Base-by-base conservation (phyloP, 2,888 invertebrate species). In the Cyrtodaria siliqua region DNA sequence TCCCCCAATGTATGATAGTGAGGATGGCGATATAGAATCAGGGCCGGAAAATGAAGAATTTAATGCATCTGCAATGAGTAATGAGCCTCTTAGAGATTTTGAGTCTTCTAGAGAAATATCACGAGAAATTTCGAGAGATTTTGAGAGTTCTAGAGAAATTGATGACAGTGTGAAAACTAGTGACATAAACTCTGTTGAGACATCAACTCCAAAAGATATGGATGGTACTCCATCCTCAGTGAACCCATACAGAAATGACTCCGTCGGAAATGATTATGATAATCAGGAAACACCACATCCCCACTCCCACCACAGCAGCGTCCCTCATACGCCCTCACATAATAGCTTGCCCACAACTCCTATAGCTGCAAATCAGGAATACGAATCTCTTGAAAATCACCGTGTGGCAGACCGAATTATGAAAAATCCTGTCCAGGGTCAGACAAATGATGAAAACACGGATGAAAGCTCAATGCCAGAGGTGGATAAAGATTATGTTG, bases 401-500 rank as follows among this genome's bases (percentile, higher is more conserved):
- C 44, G 44, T 44, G 59, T 60, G 4, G 64, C 47, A 59, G 64
- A 72, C 29, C 60, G 55, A 42, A 66, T 66, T 4, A 73, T 78
- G 24, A 78, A 78, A 66, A 61, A 50, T 33, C 63, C 53, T 50
- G 60, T 71, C 18, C 71, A 77, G 47, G 78, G 71, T 18, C 76
- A 80, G 60, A 73, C 75, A 23, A 76, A 80, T 71, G 78, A 78
- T 56, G 81, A 81, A 42, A 78, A 81, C 47, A 81, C 81, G 14
- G 81, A 81, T 62, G 81, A 81, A 61, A 81, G 79, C 47, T 71
- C 83, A n/a, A 84, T 87, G 74, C 86, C 89, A 38, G 88, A 87
- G 33, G 87, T 86, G 26, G 89, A 88, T 69, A 89, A 89, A 59
- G 90, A 90, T 57, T 89, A 88, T 79, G 86, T 90, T 47, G 90